Base-by-base conservation (phyloP, 1,140 invertebrate genomes). In the Atta colombica region DNA sequence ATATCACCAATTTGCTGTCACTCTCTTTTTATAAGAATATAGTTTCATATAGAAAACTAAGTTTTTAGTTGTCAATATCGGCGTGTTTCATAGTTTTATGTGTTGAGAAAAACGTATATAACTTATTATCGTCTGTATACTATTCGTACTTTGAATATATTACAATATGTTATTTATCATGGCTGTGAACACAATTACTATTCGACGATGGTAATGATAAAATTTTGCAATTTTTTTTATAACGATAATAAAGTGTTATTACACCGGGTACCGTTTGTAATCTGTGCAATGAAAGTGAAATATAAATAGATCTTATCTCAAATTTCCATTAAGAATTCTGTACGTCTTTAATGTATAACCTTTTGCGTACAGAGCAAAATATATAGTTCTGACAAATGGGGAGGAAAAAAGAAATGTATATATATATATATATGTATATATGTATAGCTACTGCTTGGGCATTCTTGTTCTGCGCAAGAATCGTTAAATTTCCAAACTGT, bases 1-100 rank as follows among this genome's bases (percentile, higher is more conserved):
- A 92, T 92, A 94, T 93, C 92, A 93, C 89, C 90, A 89, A 90
- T 91, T 89, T 77, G 69, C 87, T 93, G 92, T 93, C 88, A 86
- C 81, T 72, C 65, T 72, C 65, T 86, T 88, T 85, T 95, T 95
- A 95, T 90, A 95, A 95, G 94, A 95, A 95, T 95, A 95, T 94
- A 95, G 92, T 94, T 94, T 88, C 94, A 91, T 91, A 94, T 95
- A 95, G 93, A 95, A 95, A 95, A 95, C 94, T 95, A 95, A 95
- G 94, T 94, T 93, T 58, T 94, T 94, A 91, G 88, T 94, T 88
- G 88, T 94, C 93, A 93, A 91, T 93, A 93, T 92, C 85, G 92
- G 92, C 81, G 90, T 92, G 35, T 93, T 89, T 93, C 90, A 90
- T 88, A 92, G 85, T 87, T 91, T 91, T 87, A 5, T 35, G 85